A percentile compares a stretch with the other conserved stretches of the same genome.
Conservation (phyloP, 2,797 vertebrate genomes). For the Lepus townsendii region DNA sequence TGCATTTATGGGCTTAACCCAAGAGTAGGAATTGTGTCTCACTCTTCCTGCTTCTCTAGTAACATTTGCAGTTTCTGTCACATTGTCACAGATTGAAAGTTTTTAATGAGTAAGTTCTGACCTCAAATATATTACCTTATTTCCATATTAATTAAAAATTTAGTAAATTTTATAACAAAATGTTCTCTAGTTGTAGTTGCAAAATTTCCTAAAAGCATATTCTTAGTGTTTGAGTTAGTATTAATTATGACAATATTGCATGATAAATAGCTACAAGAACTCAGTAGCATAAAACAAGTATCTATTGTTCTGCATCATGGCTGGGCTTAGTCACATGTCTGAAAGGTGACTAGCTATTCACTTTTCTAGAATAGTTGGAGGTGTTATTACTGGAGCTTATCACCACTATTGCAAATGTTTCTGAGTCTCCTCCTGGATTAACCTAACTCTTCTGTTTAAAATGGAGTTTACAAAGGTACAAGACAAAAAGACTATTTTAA, state of each 20-base stretch:
- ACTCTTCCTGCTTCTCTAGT: neutral
- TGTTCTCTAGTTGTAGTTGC: neutral
- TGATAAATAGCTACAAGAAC: neutral
- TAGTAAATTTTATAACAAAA: constrained; percentile 16
- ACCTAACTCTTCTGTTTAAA: neutral
- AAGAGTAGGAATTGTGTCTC: neutral
- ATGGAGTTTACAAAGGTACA: neutral
- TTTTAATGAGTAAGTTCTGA: neutral
- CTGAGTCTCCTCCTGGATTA: neutral
- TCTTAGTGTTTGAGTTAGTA: neutral
- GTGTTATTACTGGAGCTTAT: neutral
- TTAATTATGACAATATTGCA: neutral
- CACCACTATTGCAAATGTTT: neutral
- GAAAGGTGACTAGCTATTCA: neutral
- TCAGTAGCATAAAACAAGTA: neutral
- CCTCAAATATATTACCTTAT: constrained; percentile 8
- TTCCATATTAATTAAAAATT: constrained; percentile 45
- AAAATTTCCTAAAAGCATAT: neutral
- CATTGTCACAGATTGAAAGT: neutral
- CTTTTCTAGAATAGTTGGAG: neutral
- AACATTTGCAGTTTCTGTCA: constrained; percentile 37
- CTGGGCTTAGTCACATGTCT: neutral
- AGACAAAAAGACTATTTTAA: neutral
- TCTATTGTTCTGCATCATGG: neutral
- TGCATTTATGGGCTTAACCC: neutral